Evolutionary conservation across 2,888 invertebrate species (phyloP).

Genomic region (Parnassius smintheus): DNA sequence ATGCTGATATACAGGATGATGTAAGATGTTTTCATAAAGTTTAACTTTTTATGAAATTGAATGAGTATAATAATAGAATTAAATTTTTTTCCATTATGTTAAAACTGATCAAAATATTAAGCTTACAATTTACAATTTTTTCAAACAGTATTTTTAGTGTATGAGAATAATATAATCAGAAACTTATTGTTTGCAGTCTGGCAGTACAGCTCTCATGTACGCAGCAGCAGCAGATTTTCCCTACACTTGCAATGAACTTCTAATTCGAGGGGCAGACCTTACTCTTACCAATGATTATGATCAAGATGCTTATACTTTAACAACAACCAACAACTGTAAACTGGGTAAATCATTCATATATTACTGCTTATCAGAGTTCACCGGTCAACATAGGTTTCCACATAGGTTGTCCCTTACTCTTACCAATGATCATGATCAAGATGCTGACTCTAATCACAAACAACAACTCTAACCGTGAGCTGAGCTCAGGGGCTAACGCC

Average conservation of each 20-base stretch:
- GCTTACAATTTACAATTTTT: too few species aligned
- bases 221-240: slow-evolving; percentile 95
- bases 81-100: neutral
- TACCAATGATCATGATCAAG: too few species aligned
- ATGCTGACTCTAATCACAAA: too few species aligned
- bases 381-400: too few species aligned
- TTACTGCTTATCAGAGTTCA: neutral
- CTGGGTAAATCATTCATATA: slow-evolving; percentile 53
- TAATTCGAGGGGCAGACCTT: slow-evolving; percentile 90
- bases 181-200: slow-evolving; percentile 81
- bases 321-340: slow-evolving; percentile 82
- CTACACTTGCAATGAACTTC: slow-evolving; percentile 91
- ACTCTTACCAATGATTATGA: slow-evolving; percentile 90
- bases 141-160: too few species aligned
- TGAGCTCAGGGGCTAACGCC: too few species aligned
- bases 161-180: too few species aligned
- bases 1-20: slow-evolving; percentile 91
- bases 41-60: neutral
- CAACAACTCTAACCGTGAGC: too few species aligned
- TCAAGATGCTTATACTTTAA: slow-evolving; percentile 91
- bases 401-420: too few species aligned
- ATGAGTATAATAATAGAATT: neutral
- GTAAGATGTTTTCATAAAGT: slow-evolving; percentile 64
- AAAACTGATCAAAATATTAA: neutral
- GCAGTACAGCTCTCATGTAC: slow-evolving; percentile 95